These are phyloP conservation scores for Brachyhypopomus occidentalis DNA, from an alignment of 2,113 vertebrate species.

Conservation along the genomic window DNA sequence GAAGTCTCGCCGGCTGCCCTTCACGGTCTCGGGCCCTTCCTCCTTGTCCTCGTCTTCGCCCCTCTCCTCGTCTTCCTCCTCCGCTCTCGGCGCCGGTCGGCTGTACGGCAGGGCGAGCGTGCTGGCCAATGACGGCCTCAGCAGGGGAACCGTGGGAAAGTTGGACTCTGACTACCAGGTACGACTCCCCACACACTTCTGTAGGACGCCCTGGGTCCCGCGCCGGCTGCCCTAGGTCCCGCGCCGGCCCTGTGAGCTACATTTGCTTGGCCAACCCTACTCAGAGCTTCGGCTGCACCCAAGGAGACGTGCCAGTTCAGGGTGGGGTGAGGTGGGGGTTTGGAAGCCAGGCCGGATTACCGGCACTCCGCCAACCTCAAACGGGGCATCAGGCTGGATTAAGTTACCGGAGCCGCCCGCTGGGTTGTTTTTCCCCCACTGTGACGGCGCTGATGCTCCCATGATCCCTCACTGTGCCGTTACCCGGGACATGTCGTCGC, in stretches of 20 bases:
- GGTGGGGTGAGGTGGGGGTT: conserved; percentile 65
- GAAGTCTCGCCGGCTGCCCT: conserved; percentile 86
- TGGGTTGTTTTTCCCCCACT: conserved; percentile 41
- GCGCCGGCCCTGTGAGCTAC: neutral
- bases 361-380: conserved; percentile 64
- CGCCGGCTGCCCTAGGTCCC: no score
- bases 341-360: conserved; percentile 70
- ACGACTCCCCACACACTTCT: conserved; percentile 35
- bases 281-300: neutral
- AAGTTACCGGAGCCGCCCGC: conserved; percentile 56
- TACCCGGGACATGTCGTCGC: neutral
- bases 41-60: conserved; percentile 62
- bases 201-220: neutral
- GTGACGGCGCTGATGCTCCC: conserved; percentile 6
- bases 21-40: conserved; percentile 78
- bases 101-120: conserved; percentile 70
- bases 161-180: conserved; percentile 87
- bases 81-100: conserved; percentile 65
- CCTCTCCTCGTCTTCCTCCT: conserved; percentile 61
- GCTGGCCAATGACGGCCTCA: conserved; percentile 76
- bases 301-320: conserved; percentile 48
- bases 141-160: conserved; percentile 81
- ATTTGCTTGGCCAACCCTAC: neutral
- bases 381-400: conserved; percentile 57
- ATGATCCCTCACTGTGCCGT: conserved; percentile 10